Base-by-base conservation (phyloP, 2,888 invertebrate genomes). In the Scaptomyza parva region DNA sequence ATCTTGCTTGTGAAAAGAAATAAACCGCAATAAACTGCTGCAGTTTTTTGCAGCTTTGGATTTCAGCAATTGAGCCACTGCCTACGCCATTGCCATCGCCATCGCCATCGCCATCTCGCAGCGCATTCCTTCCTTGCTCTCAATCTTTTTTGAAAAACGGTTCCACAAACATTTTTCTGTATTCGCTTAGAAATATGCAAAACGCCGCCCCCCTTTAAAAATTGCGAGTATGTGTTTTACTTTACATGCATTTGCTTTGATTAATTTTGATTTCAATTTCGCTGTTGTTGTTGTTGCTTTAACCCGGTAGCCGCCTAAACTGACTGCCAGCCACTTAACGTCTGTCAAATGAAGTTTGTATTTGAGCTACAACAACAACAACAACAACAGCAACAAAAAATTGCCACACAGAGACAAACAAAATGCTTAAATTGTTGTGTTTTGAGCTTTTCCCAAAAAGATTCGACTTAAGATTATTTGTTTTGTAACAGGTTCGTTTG, bases 211-310 rank as follows among this genome's bases (percentile, higher is more conserved):
- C 69, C 69, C 52, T 53, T 52, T 12, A 48, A 20, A 51, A 55
- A 55, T 51, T 35, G 30, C 18, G 26, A 26, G 39, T 50, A 52
- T 39, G 44, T 55, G 24, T 68, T 72, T 55, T 51, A 40, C 40
- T 47, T 57, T 30, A 65, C 66, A 66, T 51, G 58, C 51, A 41
- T 48, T 64, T 63, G 61, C 57, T 62, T 79, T 82, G 83, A 82
- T 82, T 82, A 82, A 82, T 85, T 82, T 85, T 75, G 86, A 82
- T 79, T 85, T 85, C 86, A 85, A 85, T 82, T 85, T 82, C 55
- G 76, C n/a, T 17, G 40, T 30, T 35, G 61, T 37, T 68, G 73
- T 58, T 44, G 26, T 50, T 45, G 55, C 33, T 20, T 53, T 39
- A 73, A 14, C 64, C 62, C 80, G 75, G 81, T 85, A 82, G 81